Evolutionary conservation across 1,140 invertebrate genomes (phyloP), one percentile per base, ranked within the genome.

Genomic region (Wiebesia pumilae): DNA sequence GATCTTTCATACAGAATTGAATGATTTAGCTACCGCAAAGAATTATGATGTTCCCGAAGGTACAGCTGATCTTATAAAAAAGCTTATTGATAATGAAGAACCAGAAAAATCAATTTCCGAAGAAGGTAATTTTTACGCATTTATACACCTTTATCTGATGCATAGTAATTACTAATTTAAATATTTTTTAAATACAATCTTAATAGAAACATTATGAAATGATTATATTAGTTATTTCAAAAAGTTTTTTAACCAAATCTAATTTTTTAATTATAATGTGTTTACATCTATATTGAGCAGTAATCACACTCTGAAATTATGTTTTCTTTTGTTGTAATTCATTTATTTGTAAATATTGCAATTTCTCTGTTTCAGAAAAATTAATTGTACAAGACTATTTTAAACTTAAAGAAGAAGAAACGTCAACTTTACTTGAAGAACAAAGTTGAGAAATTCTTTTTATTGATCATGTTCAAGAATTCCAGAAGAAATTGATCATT

Each of bases 371-470:
- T 83, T 71, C 40, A 87, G 81, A 83, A 62, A 83, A 87, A 80
- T 1, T 83, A 40, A 87, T 84, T 40, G n/a, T 83, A 24, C 81
- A 83, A 30, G 81, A 86, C 33, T 86, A 78, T 83, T 62, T 79
- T n/a, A 86, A 78, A 54, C 67, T 86, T 16, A 86, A 86, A 83
- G 85, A 86, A 79, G 84, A 85, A 84, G 75, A 67, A 38, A 85
- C 40, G 27, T 85, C 77, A 38, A 85, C 19, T 38, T 43, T 82
- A 27, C 6, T 78, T 47, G 65, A 77, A 65, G 71, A 86, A 73
- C 38, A 65, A 51, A 81, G 85, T 67, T 62, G 71, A 82, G 38
- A 33, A 69, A 65, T 21, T 35, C 10, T 30, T 75, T 69, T 33
- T 27, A 10, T 21, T 27, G 30, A 47, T 47, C 3, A 30, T 14